Evolutionary conservation across 2,888 invertebrate genomes (phyloP), one percentile per base, ranked within the genome.

Genomic region (Drosophila falleni): DNA sequence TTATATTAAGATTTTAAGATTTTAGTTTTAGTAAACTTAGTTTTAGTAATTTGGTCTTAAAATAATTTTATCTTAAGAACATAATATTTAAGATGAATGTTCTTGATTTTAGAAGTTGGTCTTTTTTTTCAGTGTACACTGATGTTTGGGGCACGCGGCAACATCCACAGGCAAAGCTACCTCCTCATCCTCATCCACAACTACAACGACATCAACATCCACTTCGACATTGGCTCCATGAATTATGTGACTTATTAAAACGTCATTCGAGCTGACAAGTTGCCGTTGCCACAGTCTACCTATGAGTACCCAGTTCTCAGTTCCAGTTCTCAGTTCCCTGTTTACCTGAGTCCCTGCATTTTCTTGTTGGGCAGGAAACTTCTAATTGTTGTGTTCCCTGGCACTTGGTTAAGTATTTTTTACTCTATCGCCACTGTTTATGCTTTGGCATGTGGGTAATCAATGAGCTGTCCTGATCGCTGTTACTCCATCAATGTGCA

Each of bases 171-270:
- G 23, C 44, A 13, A 51, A 15, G 42, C 23, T 19, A 4, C 26
- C 26, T 64, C 44, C 16, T 31, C 49, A 33, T 10, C 23, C 23
- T n/a, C n/a, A n/a, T n/a, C n/a, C n/a, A 44, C 53, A 42, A 8
- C 41, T 41, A 29, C 58, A 67, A 23, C 42, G 13, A 23, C 54
- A 33, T 8, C 23, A 15, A 44, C 58, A 44, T 5, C 41, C 46
- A 23, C 58, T 65, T 64, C 61, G 26, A 60, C 62, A 60, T 68
- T 55, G 44, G 39, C 55, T 60, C 77, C 88, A 89, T 90, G 87
- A 90, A 86, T 90, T 90, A 90, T 90, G 90, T 83, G 89, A 89
- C 87, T 90, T 90, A 90, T 90, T 90, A 90, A 90, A 90, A 90
- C 90, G 90, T 90, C 90, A 90, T 89, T 78, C 81, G 81, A 81